Percentiles rank a stretch among this genome's conserved stretches.
phyloP scores from a whole-genome alignment of 2,113 vertebrate genomes.

The Procavia capensis region DNA sequence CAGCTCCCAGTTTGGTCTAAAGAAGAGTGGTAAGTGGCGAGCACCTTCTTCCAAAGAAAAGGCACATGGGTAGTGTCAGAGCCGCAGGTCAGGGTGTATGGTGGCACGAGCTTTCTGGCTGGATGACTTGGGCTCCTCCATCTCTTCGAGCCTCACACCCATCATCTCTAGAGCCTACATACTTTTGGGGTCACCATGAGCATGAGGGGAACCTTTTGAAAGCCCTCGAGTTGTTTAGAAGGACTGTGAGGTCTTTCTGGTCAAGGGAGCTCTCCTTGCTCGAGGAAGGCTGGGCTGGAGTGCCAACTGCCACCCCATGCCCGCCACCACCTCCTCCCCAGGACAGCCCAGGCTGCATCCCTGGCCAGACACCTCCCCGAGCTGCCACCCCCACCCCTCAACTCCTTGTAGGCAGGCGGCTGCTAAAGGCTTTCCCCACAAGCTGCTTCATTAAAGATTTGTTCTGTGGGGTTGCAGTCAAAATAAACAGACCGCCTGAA shows the following conservation, averaged over 20 bases:
- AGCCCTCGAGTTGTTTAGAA: neutral
- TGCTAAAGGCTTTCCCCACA: slow-evolving; percentile 84
- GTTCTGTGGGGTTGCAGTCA: slow-evolving; percentile 84
- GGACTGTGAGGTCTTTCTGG: neutral
- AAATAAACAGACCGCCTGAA: slow-evolving; percentile 84
- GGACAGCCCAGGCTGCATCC: slow-evolving; percentile 22
- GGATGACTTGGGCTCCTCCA: neutral
- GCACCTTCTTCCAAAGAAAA: neutral
- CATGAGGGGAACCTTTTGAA: neutral
- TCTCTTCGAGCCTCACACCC: neutral
- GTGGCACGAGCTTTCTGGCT: neutral
- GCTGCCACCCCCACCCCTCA: no score
- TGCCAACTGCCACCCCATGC: neutral
- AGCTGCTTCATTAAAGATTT: slow-evolving; percentile 86
- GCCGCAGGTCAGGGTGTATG: neutral
- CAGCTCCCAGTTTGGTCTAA: neutral
- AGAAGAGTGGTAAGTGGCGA: neutral
- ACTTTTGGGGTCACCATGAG: neutral
- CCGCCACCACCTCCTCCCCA: neutral
- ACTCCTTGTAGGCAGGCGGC: slow-evolving; percentile 80
- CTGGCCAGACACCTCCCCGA: slow-evolving; percentile 71
- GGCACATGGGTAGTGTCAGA: neutral
- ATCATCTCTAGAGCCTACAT: neutral
- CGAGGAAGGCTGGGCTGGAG: neutral
- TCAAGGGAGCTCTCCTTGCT: slow-evolving; percentile 23